Base-by-base conservation (phyloP, 2,797 vertebrate genomes). In the Platyrinchus mystaceus region DNA sequence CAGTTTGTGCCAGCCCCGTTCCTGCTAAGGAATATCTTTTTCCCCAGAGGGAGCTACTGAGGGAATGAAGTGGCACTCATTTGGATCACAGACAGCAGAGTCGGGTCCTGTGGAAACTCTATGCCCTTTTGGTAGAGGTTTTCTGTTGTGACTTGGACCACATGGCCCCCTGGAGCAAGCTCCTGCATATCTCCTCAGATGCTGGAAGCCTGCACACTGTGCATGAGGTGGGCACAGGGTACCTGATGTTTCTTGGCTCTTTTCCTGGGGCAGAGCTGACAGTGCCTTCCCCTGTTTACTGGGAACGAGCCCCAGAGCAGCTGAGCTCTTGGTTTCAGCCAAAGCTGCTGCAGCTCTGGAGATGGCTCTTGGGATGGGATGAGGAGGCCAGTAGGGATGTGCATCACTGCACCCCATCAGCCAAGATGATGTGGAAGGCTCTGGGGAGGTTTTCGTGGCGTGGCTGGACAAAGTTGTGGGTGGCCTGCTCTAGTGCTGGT, bases 121-220 rank as follows among this genome's bases (percentile, higher is more conserved):
- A 24, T 22, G 21, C n/a, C 41, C 16, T 55, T 58, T 62, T 49
- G 32, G 30, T 46, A 44, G 36, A 73, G 20, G 18, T 49, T 76
- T 77, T 37, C 37, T 44, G 26, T 50, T 32, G 73, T 62, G 56
- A 44, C 17, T 88, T 0, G 2, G 21, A 62, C 22, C 11, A 13
- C 2, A 21, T 28, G 47, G 36, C 4, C 36, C 28, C 50, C 34
- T 66, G 30, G 30, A 47, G 12, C 27, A 34, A 75, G 46, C 34
- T 37, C 16, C 58, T 28, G 39, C 41, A 3, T 13, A 21, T 28
- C 18, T 71, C 19, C 36, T 49, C 36, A 19, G 62, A 14, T 6
- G 14, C 26, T 1, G 7, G 16, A 22, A 17, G 3, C 3, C 6
- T 41, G 39, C 1, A 1, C 14, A 6, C 9, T 18, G 32, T 36